Base-by-base conservation (phyloP, 2,797 vertebrate species). In the Glossophaga mutica region DNA sequence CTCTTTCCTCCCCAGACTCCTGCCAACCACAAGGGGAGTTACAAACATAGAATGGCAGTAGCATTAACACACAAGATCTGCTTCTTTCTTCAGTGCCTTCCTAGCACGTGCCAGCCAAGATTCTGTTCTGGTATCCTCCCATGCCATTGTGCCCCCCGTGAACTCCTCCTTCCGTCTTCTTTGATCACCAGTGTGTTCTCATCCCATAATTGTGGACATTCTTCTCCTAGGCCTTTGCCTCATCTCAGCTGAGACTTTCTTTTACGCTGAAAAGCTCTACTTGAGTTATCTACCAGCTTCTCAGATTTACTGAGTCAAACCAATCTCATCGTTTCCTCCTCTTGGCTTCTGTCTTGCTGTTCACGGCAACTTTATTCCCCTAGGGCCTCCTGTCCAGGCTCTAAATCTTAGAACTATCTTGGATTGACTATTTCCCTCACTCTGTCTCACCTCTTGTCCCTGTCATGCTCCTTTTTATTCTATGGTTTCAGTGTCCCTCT, bases 111-210 rank as follows among this genome's bases (percentile, higher is more conserved):
- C 39, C 12, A 29, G 10, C 34, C 24, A 65, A 46, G 50, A 74
- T 76, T 57, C 10, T 70, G 70, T 55, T 37, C 55, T 71, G 81
- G 91, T 87, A 59, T 65, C 52, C 62, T 44, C 26, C 67, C 57
- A 59, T 19, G 29, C 15, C 34, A 18, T 22, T 90, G 29, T 70
- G 32, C 50, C 34, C 19, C 50, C 19, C 5, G 11, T 21, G 50
- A 55, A 11, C 42, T 81, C 62, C 26, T 89, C 68, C 62, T 22
- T 89, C 68, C 4, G 37, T 52, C 37, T 78, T 91, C 46, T 68
- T 71, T 19, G 12, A 34, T 44, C n/a, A 89, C 59, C 4, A 3
- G 4, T 62, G 77, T 70, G 16, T 55, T 78, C 15, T 86, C 16
- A 46, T 21, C 11, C 37, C 29, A 10, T 34, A 26, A 70, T n/a